These are phyloP conservation scores for Edolisoma coerulescens DNA, from an alignment of 2,113 vertebrate genomes.

Conservation along the genomic window DNA sequence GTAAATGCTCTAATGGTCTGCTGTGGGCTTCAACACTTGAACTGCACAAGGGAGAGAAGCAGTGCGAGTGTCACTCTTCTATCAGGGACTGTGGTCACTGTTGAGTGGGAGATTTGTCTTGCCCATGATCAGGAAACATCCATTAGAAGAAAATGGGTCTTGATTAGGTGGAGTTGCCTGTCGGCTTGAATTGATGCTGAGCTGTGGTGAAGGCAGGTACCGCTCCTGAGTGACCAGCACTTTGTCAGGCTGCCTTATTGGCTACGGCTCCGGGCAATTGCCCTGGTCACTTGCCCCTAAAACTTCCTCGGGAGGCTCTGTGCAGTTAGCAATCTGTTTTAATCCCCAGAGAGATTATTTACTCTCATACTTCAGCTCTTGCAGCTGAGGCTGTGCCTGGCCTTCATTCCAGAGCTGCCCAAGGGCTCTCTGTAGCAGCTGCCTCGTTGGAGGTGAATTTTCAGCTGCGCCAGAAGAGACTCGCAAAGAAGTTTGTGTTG, in stretches of 20 bases:
- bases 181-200: not conserved
- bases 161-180: not conserved
- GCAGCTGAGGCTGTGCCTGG: not conserved
- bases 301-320: not conserved
- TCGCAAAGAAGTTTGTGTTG: slow-evolving; percentile 7
- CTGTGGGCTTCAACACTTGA: not conserved
- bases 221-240: not conserved
- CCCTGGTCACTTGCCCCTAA: not conserved
- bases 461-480: slow-evolving; percentile 10
- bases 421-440: not conserved
- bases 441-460: slow-evolving; percentile 17
- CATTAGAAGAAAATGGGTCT: not conserved
- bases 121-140: not conserved
- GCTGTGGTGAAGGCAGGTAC: not conserved
- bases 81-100: not conserved
- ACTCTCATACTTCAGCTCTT: not conserved
- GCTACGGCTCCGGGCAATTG: not conserved
- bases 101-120: not conserved
- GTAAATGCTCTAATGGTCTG: not conserved
- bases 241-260: not conserved
- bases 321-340: slow-evolving; percentile 35
- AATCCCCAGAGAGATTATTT: slow-evolving; percentile 27
- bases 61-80: not conserved
- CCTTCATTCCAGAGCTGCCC: slow-evolving; percentile 5
- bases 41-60: not conserved